Evolutionary conservation across 2,797 vertebrate genomes (phyloP), one percentile per base, ranked within the genome.

Genomic region (Falco novaeseelandiae): DNA sequence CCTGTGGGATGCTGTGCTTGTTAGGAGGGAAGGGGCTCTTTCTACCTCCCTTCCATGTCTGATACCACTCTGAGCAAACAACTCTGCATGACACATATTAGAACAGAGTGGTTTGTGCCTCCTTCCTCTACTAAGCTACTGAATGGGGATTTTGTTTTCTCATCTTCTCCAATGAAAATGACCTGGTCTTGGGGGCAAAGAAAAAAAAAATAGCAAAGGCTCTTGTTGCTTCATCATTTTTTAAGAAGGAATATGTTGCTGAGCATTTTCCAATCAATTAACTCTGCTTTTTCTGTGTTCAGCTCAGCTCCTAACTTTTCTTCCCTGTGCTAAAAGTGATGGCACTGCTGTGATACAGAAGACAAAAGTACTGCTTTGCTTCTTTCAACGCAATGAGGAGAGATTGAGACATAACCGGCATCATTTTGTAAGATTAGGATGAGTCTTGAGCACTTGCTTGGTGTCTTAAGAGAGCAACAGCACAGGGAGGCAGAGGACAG

Each of bases 321-420:
- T 67, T 26, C 42, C 40, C 21, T 32, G 8, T 77, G 59, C 16
- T 55, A 77, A 34, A 72, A 88, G 18, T 62, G 48, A 29, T 13
- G 29, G 2, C 32, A 16, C 40, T 91, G 32, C 16, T 83, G 46
- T 20, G 38, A 34, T 55, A 52, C 3, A 18, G 55, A 66, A 29
- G 38, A 54, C 40, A 14, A 29, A 87, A 71, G 30, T 42, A 22
- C 4, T 72, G 9, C 22, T 87, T 84, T 72, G 2, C 14, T 78
- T 67, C 40, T 61, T 57, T 26, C 6, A 4, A 27, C 8, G 20
- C 9, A 29, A 14, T 10, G 23, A 52, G 8, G 18, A 89, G 67
- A 77, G 62, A 58, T 0, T 51, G 42, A 78, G 44, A 25, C 38
- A 51, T 0, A 0, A 65, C n/a, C 0, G 10, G 23, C 9, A 76